Conservation (phyloP, 2,888 invertebrate genomes). For the Leptinotarsa haldemani region DNA sequence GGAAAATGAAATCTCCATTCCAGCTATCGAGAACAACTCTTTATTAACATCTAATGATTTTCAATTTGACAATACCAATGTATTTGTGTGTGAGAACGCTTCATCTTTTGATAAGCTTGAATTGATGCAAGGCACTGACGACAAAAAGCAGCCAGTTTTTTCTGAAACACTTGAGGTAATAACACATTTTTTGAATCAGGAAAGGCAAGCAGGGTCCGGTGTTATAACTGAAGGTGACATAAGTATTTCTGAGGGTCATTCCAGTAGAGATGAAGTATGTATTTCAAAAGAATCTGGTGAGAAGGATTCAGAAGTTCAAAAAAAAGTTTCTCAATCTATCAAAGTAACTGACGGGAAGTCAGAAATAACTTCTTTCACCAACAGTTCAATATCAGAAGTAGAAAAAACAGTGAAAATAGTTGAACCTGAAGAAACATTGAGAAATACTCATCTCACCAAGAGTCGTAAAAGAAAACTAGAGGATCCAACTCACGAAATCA, state of each 20-base stretch:
- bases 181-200: slow-evolving; percentile 10
- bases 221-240: no score
- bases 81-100: no score
- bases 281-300: neutral
- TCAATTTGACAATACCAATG: no score
- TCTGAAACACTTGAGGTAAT: neutral
- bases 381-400: neutral
- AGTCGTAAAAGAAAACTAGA: neutral
- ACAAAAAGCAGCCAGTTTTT: no score
- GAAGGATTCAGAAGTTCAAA: no score
- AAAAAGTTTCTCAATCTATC: neutral
- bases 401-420: neutral
- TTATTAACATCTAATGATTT: no score
- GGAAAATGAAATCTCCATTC: neutral
- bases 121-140: no score
- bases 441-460: neutral
- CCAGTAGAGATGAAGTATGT: neutral
- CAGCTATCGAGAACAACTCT: no score
- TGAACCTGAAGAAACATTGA: neutral
- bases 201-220: neutral
- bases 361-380: no score
- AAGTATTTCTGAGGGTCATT: neutral
- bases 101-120: no score
- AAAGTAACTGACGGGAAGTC: neutral
- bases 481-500: neutral